These are phyloP conservation scores for Anodontia alba DNA, from an alignment of 2,888 invertebrate species.

Conservation along the genomic window DNA sequence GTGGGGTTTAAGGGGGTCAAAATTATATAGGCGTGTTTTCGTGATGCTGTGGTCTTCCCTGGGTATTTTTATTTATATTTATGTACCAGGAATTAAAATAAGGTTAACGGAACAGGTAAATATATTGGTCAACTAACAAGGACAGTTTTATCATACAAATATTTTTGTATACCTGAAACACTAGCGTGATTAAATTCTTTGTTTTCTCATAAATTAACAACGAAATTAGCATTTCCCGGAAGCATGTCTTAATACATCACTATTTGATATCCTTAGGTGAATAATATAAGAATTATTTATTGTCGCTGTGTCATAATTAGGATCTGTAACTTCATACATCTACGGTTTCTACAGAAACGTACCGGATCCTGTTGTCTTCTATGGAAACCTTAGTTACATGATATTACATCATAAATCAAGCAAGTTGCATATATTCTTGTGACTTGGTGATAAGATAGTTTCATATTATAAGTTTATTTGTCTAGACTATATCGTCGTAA, in stretches of 20 bases:
- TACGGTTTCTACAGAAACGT: not conserved
- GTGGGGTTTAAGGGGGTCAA: too few relatives aligned
- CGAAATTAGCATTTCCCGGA: constrained; percentile 1
- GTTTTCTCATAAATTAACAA: not conserved
- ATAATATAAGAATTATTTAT: constrained; percentile 7
- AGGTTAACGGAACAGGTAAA: too few relatives aligned
- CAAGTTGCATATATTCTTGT: not conserved
- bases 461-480: too few relatives aligned
- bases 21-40: too few relatives aligned
- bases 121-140: too few relatives aligned
- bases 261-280: not conserved
- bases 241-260: constrained; percentile 6
- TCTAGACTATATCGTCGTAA: too few relatives aligned
- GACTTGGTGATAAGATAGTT: too few relatives aligned
- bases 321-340: not conserved
- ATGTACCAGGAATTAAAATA: too few relatives aligned
- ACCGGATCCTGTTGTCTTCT: not conserved
- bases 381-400: not conserved
- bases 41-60: too few relatives aligned
- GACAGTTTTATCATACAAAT: too few relatives aligned
- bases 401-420: not conserved
- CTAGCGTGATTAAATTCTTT: not conserved
- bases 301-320: not conserved
- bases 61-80: too few relatives aligned
- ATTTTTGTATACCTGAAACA: too few relatives aligned